Percentiles rank a stretch among this genome's conserved stretches.
phyloP scores from a whole-genome alignment of 2,888 invertebrate species.

The Gibbula magus region DNA sequence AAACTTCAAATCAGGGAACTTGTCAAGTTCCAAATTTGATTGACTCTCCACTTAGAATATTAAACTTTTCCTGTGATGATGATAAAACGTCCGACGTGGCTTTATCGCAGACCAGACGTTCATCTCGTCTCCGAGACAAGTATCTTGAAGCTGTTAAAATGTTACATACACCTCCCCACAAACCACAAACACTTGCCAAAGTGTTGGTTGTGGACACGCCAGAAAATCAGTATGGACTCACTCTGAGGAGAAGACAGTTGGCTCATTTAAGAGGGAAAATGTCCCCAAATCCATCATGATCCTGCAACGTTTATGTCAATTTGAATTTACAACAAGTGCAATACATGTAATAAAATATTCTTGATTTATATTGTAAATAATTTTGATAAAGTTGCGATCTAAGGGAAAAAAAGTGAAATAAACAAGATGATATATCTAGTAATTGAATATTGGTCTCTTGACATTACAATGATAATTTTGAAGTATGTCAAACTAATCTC shows the following conservation, averaged over 20 bases:
- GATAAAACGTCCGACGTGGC: not conserved
- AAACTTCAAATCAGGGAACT: not conserved
- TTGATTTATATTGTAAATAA: too few species aligned
- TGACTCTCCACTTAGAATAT: not conserved
- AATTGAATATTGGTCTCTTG: too few species aligned
- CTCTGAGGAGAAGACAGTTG: slow-evolving; percentile 47
- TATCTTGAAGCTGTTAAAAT: not conserved
- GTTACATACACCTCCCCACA: not conserved
- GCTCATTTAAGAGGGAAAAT: not conserved
- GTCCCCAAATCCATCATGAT: not conserved
- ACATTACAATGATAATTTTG: too few species aligned
- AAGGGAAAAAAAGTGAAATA: too few species aligned
- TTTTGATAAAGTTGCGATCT: too few species aligned
- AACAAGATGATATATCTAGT: too few species aligned
- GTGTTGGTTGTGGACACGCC: slow-evolving; percentile 58
- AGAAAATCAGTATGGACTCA: slow-evolving; percentile 52
- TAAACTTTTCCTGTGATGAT: not conserved
- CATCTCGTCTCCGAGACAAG: not conserved
- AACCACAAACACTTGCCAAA: not conserved
- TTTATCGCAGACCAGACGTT: not conserved
- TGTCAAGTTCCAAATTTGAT: not conserved
- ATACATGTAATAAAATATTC: too few species aligned
- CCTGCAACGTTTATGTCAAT: not conserved
- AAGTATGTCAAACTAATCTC: too few species aligned
- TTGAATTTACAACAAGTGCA: too few species aligned